These are phyloP conservation scores for Octonoba sinensis DNA, from an alignment of 2,888 invertebrate species.

Conservation along the genomic window DNA sequence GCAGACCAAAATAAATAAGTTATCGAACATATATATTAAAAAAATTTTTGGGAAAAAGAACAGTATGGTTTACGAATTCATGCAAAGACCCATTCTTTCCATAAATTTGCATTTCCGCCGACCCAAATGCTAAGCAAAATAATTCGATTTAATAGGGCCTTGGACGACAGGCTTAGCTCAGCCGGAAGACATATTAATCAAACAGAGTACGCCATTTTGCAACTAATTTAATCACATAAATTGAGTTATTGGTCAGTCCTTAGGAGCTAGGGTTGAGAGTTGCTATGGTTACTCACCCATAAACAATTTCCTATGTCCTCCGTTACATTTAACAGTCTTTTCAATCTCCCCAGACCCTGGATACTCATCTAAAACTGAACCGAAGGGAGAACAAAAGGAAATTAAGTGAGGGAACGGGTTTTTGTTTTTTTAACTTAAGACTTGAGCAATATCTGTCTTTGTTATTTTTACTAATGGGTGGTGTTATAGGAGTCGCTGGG, in stretches of 20 bases:
- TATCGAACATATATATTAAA: no score
- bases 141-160: constrained; percentile 51
- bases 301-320: constrained; percentile 20
- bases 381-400: background rate
- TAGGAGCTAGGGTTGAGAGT: constrained; percentile 25
- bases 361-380: background rate
- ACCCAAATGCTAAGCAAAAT: background rate
- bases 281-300: constrained; percentile 42
- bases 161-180: constrained; percentile 20
- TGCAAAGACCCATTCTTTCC: no score
- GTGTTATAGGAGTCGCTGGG: no score
- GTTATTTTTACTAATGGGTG: no score
- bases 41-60: no score
- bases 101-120: no score
- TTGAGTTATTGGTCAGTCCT: constrained; percentile 61
- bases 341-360: background rate
- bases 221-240: constrained; percentile 62
- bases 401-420: no score
- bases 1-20: no score
- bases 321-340: constrained; percentile 33
- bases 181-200: constrained; percentile 48
- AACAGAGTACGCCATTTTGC: constrained; percentile 59
- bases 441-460: no score
- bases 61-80: no score
- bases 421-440: no score